Base-by-base conservation (phyloP, 2,797 vertebrate species). In the Chaenodraco wilsoni region DNA sequence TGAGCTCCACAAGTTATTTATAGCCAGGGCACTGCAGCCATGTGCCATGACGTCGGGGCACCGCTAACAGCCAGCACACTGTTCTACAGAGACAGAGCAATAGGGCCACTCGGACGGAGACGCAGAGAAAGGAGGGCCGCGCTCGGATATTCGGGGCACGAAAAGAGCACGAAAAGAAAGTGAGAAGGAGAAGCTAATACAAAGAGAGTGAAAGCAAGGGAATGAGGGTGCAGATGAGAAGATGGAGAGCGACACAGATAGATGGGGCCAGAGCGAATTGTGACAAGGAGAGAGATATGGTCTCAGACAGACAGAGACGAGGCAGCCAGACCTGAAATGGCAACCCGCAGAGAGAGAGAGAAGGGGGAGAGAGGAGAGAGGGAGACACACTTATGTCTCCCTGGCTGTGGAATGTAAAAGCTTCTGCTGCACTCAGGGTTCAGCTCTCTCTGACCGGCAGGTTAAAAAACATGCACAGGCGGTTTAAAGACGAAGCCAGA, bases 1-100 rank as follows among this genome's bases (percentile, higher is more conserved):
- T 8, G 82, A 81, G 68, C 79, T 69, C 90, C 88, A 90, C 88
- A 4, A 72, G 86, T 88, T 93, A 93, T 93, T 92, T 94, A 89
- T 92, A 94, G 89, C 70, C 50, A 27, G 66, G 69, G 72, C 72
- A 81, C 82, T 33, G 90, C 85, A 87, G 79, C 86, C 89, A 89
- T 90, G 89, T 91, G 87, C 85, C 84, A 69, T 88, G 83, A 87
- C 84, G 87, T 78, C 14, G 72, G 84, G 87, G 74, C 86, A 81
- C 76, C 51, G 76, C 76, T 77, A 80, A 76, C 89, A 90, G 84
- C 78, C 85, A 43, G 73, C 79, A 58, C 74, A 41, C 84, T 82
- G 78, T 79, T 83, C 77, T 84, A 74, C 83, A 78, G 74, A 83
- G 86, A 88, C 61, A 43, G 62, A 76, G 74, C 83, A 82, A 84